Evolutionary conservation across 2,888 invertebrate genomes (phyloP).

Genomic region (Melikaiella ostensackeni): DNA sequence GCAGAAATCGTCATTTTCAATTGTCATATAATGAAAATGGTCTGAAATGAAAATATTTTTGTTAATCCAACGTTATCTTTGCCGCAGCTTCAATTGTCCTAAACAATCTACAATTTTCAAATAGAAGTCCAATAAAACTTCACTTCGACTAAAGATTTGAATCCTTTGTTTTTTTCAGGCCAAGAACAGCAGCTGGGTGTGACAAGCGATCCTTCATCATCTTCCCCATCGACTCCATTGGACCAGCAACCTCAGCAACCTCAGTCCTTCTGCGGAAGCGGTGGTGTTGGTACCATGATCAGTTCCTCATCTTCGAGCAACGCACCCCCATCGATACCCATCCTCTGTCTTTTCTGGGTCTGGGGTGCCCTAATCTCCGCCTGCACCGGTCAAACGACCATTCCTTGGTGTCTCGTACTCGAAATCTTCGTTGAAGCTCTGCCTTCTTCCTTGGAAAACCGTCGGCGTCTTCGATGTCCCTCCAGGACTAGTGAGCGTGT

Average conservation of each 20-base stretch:
- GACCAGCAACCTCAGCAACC: constrained; percentile 58
- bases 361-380: constrained; percentile 77
- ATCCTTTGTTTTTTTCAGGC: not conserved
- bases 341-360: constrained; percentile 72
- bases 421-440: constrained; percentile 50
- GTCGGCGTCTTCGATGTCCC: constrained; percentile 34
- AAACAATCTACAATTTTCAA: not conserved
- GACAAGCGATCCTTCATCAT: constrained; percentile 29
- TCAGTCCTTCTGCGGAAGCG: constrained; percentile 54
- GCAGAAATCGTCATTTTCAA: too few relatives aligned
- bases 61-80: too few relatives aligned
- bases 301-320: constrained; percentile 58
- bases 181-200: constrained; percentile 26
- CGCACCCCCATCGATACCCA: constrained; percentile 59
- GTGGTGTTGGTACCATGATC: constrained; percentile 32
- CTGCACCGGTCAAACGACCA: constrained; percentile 65
- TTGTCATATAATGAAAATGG: too few relatives aligned
- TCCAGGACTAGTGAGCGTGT: constrained; percentile 41
- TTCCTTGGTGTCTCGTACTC: constrained; percentile 53
- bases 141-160: not conserved
- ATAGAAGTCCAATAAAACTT: too few relatives aligned
- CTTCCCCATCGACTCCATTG: constrained; percentile 24
- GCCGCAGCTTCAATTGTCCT: too few relatives aligned
- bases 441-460: constrained; percentile 36
- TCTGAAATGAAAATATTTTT: too few relatives aligned